phyloP scores from a whole-genome alignment of 2,113 vertebrate genomes.

The Phocoena phocoena region DNA sequence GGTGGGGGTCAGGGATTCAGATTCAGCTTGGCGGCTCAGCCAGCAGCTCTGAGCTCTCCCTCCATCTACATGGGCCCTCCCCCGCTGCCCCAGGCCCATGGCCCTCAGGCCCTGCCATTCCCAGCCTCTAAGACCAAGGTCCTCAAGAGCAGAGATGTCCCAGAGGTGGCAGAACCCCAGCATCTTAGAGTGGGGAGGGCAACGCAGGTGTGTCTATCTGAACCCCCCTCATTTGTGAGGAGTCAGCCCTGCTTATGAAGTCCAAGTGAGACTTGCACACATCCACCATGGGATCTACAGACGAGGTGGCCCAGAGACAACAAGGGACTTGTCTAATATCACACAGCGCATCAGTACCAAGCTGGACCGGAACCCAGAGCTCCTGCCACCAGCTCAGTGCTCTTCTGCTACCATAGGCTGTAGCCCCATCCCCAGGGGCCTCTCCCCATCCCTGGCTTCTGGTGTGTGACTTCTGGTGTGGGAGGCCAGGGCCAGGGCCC shows the following conservation, averaged over 20 bases:
- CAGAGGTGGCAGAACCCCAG: not conserved
- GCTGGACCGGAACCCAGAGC: not conserved
- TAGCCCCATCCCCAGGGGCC: not conserved
- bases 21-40: not conserved
- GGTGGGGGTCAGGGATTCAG: not conserved
- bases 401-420: not conserved
- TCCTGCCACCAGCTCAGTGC: not conserved
- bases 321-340: not conserved
- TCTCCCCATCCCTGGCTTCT: fast-evolving
- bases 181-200: not conserved
- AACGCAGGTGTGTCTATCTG: fast-evolving
- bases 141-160: not conserved
- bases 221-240: not conserved
- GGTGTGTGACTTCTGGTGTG: not conserved
- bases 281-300: not conserved
- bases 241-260: not conserved
- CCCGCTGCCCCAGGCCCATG: not conserved
- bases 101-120: not conserved
- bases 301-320: not conserved
- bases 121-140: not conserved
- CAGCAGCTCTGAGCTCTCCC: not conserved
- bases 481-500: not conserved
- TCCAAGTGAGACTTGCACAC: not conserved
- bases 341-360: not conserved
- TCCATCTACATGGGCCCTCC: not conserved